These are phyloP conservation scores for Cotesia vestalis DNA, from an alignment of 1,140 invertebrate genomes.

Conservation along the genomic window DNA sequence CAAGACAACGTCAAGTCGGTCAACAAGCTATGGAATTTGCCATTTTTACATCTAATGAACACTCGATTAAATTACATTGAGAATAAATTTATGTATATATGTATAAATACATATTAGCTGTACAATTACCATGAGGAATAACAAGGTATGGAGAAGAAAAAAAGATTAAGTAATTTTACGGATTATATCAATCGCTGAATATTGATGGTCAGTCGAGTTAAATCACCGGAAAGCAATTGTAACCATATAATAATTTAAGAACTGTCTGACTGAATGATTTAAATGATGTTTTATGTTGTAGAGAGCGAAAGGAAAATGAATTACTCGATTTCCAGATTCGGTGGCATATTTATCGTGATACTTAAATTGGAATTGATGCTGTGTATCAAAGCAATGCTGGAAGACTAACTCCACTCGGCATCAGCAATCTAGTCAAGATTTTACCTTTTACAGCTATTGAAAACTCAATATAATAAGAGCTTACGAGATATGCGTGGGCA, in stretches of 20 bases:
- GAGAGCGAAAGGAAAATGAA: slow-evolving; percentile 16
- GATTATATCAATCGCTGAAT: slow-evolving; percentile 28
- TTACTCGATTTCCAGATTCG: neutral
- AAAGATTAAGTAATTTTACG: slow-evolving; percentile 29
- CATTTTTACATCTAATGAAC: slow-evolving; percentile 25
- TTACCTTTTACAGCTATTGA: slow-evolving; percentile 29
- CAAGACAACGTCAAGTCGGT: slow-evolving; percentile 17
- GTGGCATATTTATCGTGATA: slow-evolving; percentile 19
- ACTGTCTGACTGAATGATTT: too few relatives aligned
- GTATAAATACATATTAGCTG: slow-evolving; percentile 9
- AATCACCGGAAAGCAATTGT: too few relatives aligned
- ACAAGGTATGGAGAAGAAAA: slow-evolving; percentile 18
- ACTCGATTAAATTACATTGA: slow-evolving; percentile 21
- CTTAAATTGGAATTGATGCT: slow-evolving; percentile 36
- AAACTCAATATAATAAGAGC: neutral
- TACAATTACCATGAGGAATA: slow-evolving; percentile 34
- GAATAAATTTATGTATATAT: slow-evolving; percentile 19
- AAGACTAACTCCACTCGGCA: slow-evolving; percentile 15
- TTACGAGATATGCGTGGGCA: slow-evolving; percentile 22
- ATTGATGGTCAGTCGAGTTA: neutral
- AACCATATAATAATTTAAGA: too few relatives aligned
- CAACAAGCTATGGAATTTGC: slow-evolving; percentile 28
- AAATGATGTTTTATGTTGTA: neutral
- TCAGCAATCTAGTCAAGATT: slow-evolving; percentile 24
- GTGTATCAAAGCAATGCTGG: slow-evolving; percentile 27